A percentile compares a stretch with the other conserved stretches of the same genome.
Evolutionary conservation across 2,113 vertebrate species (phyloP).

Genomic region (Pterocles orientalis): DNA sequence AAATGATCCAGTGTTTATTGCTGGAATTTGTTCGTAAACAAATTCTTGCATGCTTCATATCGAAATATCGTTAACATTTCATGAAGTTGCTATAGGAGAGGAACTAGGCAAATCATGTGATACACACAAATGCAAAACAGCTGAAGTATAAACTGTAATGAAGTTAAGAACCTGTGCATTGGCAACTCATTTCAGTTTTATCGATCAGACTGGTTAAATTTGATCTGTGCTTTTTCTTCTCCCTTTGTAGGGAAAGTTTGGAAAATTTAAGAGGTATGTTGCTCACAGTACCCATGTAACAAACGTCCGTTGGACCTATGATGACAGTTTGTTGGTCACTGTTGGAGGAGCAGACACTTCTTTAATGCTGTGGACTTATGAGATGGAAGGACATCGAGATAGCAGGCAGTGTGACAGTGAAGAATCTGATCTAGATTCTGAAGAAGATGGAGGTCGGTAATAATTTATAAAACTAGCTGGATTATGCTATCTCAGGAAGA

Average conservation of each 20-base stretch:
- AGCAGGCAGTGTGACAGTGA: constrained; percentile 91
- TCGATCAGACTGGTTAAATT: not conserved
- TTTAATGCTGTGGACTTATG: constrained; percentile 95
- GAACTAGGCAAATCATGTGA: not conserved
- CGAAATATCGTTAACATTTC: not conserved
- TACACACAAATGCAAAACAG: not conserved
- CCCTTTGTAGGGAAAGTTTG: constrained; percentile 88
- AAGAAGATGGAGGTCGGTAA: constrained; percentile 92
- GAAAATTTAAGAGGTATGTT: constrained; percentile 94
- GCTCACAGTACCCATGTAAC: constrained; percentile 97
- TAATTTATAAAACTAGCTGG: not conserved
- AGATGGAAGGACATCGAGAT: constrained; percentile 86
- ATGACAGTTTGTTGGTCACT: constrained; percentile 91
- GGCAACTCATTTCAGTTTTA: not conserved
- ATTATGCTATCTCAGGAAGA: not conserved
- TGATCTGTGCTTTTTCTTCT: not conserved
- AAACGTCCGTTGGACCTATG: constrained; percentile 93
- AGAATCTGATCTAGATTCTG: constrained; percentile 95
- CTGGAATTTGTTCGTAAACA: not conserved
- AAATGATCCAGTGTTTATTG: not conserved
- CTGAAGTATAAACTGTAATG: not conserved
- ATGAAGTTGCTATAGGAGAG: not conserved
- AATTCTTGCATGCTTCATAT: not conserved
- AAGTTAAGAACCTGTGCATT: not conserved
- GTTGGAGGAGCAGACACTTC: constrained; percentile 92